Percentiles rank a stretch among this genome's conserved stretches.
Conservation (phyloP, 1,140 invertebrate genomes). For the Orchestia grillus region DNA sequence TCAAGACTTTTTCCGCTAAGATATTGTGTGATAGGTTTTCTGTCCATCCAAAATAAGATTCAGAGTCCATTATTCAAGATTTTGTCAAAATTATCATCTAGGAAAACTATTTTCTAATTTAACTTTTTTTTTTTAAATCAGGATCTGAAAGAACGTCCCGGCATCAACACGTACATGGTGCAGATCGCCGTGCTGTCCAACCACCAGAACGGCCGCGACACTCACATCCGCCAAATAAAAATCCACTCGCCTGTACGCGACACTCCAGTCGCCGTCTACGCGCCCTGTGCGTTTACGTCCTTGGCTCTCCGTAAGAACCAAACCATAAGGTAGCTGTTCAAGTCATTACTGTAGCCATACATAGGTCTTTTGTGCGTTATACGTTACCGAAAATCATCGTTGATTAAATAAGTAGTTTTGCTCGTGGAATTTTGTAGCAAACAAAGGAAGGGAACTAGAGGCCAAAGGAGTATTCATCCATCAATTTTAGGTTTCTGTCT, state of each 20-base stretch:
- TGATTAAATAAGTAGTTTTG: too few relatives aligned
- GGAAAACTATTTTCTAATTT: background rate
- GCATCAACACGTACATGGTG: constrained; percentile 93
- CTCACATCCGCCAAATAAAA: constrained; percentile 97
- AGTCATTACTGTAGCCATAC: background rate
- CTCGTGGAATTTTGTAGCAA: background rate
- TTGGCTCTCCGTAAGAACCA: constrained; percentile 21
- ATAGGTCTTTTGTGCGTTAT: background rate
- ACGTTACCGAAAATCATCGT: too few relatives aligned
- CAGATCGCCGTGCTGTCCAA: constrained; percentile 98
- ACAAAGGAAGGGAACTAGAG: background rate
- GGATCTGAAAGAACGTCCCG: constrained; percentile 85
- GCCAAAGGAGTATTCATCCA: background rate
- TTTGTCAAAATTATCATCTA: background rate
- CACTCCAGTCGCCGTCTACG: constrained; percentile 80
- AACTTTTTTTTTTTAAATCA: background rate
- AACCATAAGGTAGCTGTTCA: background rate
- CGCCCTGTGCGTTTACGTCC: constrained; percentile 79
- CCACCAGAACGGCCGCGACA: constrained; percentile 98
- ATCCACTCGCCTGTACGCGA: constrained; percentile 92
- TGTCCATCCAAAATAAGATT: background rate
- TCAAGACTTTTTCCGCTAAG: too few relatives aligned
- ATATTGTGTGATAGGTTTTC: background rate
- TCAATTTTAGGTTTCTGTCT: too few relatives aligned
- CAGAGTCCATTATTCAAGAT: background rate